Conservation (phyloP, 2,797 vertebrate genomes). For the Decapterus maruadsi region DNA sequence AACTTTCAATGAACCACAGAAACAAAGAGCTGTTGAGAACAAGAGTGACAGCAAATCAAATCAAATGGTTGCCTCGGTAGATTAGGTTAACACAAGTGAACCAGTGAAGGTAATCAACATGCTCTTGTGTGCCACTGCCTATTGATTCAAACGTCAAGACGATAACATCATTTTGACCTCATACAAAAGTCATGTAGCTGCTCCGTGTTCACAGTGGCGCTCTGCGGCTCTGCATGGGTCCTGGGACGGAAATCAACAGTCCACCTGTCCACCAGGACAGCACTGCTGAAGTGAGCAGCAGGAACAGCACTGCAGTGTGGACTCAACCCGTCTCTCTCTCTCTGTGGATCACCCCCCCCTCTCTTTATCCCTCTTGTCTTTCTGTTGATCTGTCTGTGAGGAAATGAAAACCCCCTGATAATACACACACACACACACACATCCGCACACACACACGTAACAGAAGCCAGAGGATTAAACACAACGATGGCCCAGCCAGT, state of each 20-base stretch:
- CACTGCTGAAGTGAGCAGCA: constrained; percentile 2
- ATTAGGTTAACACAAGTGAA: background rate
- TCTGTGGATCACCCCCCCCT: background rate
- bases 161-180: background rate
- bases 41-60: background rate
- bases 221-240: background rate
- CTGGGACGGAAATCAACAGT: constrained; percentile 1
- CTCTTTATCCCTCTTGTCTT: constrained; percentile 14
- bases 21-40: background rate
- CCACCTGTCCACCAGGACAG: background rate
- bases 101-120: background rate
- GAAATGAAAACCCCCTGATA: constrained; percentile 61
- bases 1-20: background rate
- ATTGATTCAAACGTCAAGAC: background rate
- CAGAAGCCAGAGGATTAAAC: constrained; percentile 54
- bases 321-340: constrained; percentile 13
- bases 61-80: background rate
- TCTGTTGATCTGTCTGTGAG: constrained; percentile 51
- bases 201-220: background rate
- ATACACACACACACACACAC: constrained; percentile 1
- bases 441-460: constrained; percentile 15
- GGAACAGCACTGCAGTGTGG: background rate
- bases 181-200: background rate
- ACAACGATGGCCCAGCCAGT: constrained; percentile 32
- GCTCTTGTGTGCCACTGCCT: background rate